phyloP scores from a whole-genome alignment of 2,113 vertebrate species.

The Petrocephalus microphthalmus region DNA sequence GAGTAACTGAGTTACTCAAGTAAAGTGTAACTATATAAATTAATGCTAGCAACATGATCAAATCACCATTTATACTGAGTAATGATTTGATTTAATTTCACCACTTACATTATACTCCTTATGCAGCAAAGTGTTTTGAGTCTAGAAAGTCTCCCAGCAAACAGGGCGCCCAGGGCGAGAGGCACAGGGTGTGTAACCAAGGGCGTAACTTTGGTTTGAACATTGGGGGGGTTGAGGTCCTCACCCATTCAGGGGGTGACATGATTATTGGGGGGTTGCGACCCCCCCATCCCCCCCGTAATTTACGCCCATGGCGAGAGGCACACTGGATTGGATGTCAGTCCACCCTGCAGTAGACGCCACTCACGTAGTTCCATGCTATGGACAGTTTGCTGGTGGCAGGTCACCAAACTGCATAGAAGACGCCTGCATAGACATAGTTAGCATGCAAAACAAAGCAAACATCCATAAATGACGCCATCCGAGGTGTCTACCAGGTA shows the following conservation, averaged over 20 bases:
- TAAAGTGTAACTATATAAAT: not conserved
- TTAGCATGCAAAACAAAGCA: not conserved
- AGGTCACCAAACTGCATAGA: not conserved
- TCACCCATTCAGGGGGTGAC: too few relatives aligned
- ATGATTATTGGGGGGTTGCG: too few relatives aligned
- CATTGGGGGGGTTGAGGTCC: too few relatives aligned
- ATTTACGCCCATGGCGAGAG: not conserved
- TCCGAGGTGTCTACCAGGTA: not conserved
- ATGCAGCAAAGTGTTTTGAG: not conserved
- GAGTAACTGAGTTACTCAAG: not conserved
- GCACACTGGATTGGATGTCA: not conserved
- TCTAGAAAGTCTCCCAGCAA: not conserved
- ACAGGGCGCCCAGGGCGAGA: not conserved
- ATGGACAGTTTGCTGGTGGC: not conserved
- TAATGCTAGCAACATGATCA: not conserved
- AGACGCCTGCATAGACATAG: not conserved
- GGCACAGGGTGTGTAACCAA: too few relatives aligned
- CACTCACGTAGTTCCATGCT: not conserved
- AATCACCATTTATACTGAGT: not conserved
- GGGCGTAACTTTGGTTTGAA: too few relatives aligned
- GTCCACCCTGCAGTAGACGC: not conserved
- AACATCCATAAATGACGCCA: not conserved
- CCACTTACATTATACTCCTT: not conserved
- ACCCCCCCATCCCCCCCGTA: too few relatives aligned
- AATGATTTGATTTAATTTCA: not conserved